Conservation (phyloP, 2,888 invertebrate genomes). For the Microplitis deprimator region DNA sequence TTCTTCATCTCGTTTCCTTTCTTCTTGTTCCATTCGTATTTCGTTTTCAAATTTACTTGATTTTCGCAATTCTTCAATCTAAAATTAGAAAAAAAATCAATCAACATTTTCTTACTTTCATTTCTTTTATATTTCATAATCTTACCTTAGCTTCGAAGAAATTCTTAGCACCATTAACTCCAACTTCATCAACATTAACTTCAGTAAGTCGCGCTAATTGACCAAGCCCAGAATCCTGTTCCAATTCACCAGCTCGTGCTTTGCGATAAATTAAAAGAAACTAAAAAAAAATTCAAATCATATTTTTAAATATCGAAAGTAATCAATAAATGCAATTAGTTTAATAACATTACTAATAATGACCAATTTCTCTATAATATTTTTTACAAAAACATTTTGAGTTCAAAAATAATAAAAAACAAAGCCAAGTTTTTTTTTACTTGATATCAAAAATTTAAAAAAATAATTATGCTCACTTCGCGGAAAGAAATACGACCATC, state of each 20-base stretch:
- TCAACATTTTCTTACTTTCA: background rate
- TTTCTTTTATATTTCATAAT: background rate
- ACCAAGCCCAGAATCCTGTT: conserved; percentile 87
- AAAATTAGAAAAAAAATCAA: conserved; percentile 54
- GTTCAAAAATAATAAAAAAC: no score
- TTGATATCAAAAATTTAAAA: background rate
- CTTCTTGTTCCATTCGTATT: conserved; percentile 92
- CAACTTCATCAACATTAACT: conserved; percentile 94
- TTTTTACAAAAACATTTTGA: no score
- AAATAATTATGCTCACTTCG: conserved; percentile 74
- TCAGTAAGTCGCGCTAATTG: conserved; percentile 90
- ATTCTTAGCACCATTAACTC: conserved; percentile 94
- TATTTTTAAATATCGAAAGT: no score
- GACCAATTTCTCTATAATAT: no score
- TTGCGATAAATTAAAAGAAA: conserved; percentile 87
- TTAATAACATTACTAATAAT: no score
- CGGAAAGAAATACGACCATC: conserved; percentile 92
- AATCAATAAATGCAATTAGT: no score
- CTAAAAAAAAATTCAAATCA: conserved; percentile 55
- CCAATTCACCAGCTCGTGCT: conserved; percentile 92
- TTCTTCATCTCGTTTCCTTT: conserved; percentile 86
- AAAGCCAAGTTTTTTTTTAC: no score
- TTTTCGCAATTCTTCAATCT: conserved; percentile 88
- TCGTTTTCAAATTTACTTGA: conserved; percentile 93
- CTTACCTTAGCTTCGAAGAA: conserved; percentile 92